Evolutionary conservation across 2,888 invertebrate genomes (phyloP).

Genomic region (Acrobasis suavella): DNA sequence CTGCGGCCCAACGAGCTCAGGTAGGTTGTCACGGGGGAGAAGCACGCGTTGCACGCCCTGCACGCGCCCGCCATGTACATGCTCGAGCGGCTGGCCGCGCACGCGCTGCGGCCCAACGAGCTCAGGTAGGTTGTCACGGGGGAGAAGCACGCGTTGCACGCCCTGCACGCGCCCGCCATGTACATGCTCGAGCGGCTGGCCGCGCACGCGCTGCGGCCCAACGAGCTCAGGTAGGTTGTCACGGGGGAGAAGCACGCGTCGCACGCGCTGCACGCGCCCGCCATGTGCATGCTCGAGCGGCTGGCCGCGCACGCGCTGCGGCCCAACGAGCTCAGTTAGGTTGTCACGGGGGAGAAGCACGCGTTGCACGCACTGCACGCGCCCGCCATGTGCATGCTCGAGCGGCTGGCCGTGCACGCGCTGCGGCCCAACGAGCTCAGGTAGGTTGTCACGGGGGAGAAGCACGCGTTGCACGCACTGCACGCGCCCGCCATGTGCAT

Average conservation of each 20-base stretch:
- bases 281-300: conserved; percentile 97
- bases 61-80: conserved; percentile 96
- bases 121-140: conserved; percentile 65
- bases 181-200: conserved; percentile 98
- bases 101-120: conserved; percentile 95
- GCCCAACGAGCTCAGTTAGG: conserved; percentile 85
- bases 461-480: conserved; percentile 93
- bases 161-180: conserved; percentile 93
- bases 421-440: conserved; percentile 91
- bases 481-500: conserved; percentile 97
- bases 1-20: conserved; percentile 91
- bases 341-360: conserved; percentile 92
- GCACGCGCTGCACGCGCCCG: conserved; percentile 93
- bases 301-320: conserved; percentile 97
- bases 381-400: conserved; percentile 96
- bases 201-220: conserved; percentile 95
- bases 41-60: conserved; percentile 94
- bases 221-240: conserved; percentile 79
- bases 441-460: conserved; percentile 85
- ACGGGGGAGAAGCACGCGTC: conserved; percentile 95
- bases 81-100: conserved; percentile 96
- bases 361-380: conserved; percentile 94
- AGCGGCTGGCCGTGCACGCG: conserved; percentile 96
- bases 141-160: conserved; percentile 95
- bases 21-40: conserved; percentile 86